Evolutionary conservation across 1,140 invertebrate genomes (phyloP), one percentile per base, ranked within the genome.

Genomic region (Penaeus vannamei): DNA sequence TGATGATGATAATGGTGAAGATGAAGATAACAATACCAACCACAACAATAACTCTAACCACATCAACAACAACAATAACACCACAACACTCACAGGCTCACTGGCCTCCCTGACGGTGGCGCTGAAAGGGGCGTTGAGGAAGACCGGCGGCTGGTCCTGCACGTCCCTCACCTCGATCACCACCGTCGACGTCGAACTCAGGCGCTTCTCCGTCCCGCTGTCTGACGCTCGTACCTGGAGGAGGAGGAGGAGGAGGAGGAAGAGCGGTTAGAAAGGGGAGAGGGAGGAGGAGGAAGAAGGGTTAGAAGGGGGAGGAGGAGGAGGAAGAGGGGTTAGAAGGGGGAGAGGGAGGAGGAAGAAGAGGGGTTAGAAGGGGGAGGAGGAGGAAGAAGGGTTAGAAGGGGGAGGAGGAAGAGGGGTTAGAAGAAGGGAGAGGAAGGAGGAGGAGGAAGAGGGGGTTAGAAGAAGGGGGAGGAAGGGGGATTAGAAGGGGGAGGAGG

Each of bases 121-220:
- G 1, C 96, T 96, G 91, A 96, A 97, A 0, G 96, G 96, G 1
- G 95, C 95, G 92, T 96, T 96, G 1, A 96, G 92, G 91, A 97
- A 97, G 2, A 95, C 94, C 0, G 97, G 97, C 29, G 96, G 95
- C 92, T 97, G 96, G 92, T 98, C 97, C 92, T 96, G 97, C 2
- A 97, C 95, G 92, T 98, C 97, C 42, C 95, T 93, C 22, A 97
- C 94, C 26, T 95, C 95, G 0, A 97, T 95, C 0, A 95, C 94
- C 14, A 97, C 94, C n/a, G 95, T 96, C 0, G 96, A 96, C 42
- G 94, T 93, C 0, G 96, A 94, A 46, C 94, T 94, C 22, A 96
- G 92, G 42, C 94, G 93, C 86, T 94, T 94, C 5, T 86, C 80
- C 42, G 92, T 92, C 1, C 95, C 94, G 72, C 94, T 93, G 92